Evolutionary conservation across 2,888 invertebrate species (phyloP).

Genomic region (Endotricha flammealis): DNA sequence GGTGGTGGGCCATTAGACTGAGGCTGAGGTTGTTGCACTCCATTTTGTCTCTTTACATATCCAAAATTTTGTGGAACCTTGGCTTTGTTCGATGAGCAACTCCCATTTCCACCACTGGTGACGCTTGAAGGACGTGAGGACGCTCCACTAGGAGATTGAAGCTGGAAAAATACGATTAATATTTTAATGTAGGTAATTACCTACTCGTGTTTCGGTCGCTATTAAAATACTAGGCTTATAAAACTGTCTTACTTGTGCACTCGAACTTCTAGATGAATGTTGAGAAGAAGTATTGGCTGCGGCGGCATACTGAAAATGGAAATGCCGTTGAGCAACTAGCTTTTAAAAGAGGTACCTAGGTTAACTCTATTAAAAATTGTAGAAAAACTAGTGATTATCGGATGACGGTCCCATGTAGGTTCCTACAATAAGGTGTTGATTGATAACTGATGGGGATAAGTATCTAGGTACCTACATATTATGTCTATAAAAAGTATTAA

Average conservation of each 20-base stretch:
- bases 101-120: conserved; percentile 74
- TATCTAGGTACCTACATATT: too few relatives aligned
- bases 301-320: conserved; percentile 52
- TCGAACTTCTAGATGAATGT: conserved; percentile 58
- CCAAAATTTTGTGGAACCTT: conserved; percentile 92
- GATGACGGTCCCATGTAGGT: too few relatives aligned
- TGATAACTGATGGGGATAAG: too few relatives aligned
- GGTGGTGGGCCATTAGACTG: conserved; percentile 56
- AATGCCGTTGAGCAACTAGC: too few relatives aligned
- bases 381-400: too few relatives aligned
- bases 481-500: not conserved
- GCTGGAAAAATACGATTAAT: conserved; percentile 35
- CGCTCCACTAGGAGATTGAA: conserved; percentile 74
- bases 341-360: too few relatives aligned
- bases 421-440: too few relatives aligned
- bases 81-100: conserved; percentile 77
- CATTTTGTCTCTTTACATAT: conserved; percentile 87
- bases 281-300: conserved; percentile 48
- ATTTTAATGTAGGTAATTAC: not conserved
- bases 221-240: conserved; percentile 1
- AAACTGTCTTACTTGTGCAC: conserved; percentile 45
- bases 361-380: too few relatives aligned
- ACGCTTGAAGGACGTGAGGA: conserved; percentile 66
- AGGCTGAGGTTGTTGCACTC: conserved; percentile 69
- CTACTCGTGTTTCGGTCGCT: not conserved